Conservation (phyloP, 2,113 vertebrate genomes). For the Gymnobelideus leadbeateri region DNA sequence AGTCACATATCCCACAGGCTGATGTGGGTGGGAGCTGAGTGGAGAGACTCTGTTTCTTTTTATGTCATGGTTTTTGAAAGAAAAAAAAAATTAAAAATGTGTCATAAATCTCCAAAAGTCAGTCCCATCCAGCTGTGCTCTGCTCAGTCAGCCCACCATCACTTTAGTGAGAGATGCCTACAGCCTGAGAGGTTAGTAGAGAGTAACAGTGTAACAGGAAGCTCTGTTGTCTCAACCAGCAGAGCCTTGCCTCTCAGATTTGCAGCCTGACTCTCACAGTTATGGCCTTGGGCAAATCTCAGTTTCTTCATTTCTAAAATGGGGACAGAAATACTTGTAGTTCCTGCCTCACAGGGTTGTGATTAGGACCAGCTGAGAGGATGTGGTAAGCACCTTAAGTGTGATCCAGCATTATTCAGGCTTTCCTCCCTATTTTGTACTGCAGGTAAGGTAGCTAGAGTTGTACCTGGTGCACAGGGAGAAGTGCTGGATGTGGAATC, state of each 20-base stretch:
- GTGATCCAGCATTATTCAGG: background rate
- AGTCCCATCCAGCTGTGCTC: background rate
- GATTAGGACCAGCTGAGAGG: background rate
- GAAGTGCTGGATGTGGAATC: background rate
- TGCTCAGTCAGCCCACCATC: background rate
- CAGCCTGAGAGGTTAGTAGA: slow-evolving; percentile 57
- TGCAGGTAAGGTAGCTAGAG: background rate
- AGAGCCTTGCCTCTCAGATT: background rate
- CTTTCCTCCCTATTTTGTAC: background rate
- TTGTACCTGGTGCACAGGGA: background rate
- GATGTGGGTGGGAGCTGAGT: background rate
- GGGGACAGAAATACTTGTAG: background rate
- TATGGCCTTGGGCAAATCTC: background rate
- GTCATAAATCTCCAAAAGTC: slow-evolving; percentile 44
- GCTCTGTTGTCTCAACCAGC: slow-evolving; percentile 51
- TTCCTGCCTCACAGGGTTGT: background rate
- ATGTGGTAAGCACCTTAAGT: background rate
- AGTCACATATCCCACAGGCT: background rate
- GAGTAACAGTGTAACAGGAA: slow-evolving; percentile 56
- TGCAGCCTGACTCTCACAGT: background rate
- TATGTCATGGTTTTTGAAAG: slow-evolving; percentile 45
- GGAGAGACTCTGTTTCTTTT: background rate
- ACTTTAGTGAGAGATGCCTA: background rate
- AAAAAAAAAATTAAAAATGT: background rate
- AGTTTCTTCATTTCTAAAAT: background rate